phyloP scores from a whole-genome alignment of 2,797 vertebrate genomes.

The Balearica regulorum region DNA sequence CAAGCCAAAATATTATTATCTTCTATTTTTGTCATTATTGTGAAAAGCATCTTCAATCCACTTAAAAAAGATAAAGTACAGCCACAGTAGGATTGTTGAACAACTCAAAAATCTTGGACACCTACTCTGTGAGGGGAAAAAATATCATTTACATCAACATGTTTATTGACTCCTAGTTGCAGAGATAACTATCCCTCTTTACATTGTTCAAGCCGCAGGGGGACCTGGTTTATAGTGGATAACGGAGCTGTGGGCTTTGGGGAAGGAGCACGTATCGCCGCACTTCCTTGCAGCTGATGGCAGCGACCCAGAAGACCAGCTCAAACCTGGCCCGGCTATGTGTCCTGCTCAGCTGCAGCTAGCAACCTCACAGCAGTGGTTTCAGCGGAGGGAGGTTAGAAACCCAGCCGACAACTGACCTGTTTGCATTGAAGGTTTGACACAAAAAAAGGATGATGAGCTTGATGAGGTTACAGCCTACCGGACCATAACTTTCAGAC shows the following conservation, averaged over 20 bases:
- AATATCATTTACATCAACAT: rapidly evolving
- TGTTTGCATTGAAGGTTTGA: background rate
- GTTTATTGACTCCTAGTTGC: background rate
- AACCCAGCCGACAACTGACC: background rate
- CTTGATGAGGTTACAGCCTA: background rate
- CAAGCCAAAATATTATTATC: background rate
- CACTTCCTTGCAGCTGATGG: background rate
- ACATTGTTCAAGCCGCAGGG: background rate
- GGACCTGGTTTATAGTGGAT: background rate
- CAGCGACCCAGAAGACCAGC: background rate
- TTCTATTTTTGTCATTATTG: background rate
- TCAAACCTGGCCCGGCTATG: background rate
- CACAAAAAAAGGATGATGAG: background rate
- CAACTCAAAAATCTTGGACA: background rate
- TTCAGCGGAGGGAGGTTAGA: background rate
- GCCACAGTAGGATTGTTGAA: background rate
- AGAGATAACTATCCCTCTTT: background rate
- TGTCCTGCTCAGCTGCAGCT: no score
- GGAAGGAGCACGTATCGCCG: background rate
- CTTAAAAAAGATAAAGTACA: background rate
- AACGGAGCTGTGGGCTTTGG: background rate
- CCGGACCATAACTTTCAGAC: no score
- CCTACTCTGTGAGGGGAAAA: background rate
- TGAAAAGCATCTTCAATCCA: background rate
- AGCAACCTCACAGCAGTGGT: background rate